phyloP scores from a whole-genome alignment of 2,888 invertebrate species.

The Carabus problematicus region DNA sequence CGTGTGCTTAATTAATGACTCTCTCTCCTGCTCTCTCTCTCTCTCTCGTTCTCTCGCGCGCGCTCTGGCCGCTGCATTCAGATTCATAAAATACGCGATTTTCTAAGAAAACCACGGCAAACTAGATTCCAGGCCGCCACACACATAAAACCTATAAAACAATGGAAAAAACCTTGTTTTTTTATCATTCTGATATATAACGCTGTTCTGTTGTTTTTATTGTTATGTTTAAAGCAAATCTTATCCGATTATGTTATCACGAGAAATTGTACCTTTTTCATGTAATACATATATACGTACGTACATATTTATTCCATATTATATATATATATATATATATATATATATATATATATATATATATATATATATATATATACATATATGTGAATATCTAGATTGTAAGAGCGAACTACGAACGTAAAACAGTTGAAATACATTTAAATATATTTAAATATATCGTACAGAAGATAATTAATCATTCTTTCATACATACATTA shows the following conservation, averaged over 20 bases:
- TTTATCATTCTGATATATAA: slow-evolving; percentile 1
- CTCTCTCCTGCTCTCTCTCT: too few species aligned
- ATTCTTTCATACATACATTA: too few species aligned
- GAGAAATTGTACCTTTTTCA: too few species aligned
- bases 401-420: slow-evolving; percentile 26
- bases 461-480: slow-evolving; percentile 33
- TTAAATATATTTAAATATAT: slow-evolving; percentile 41
- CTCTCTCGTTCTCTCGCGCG: too few species aligned
- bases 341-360: background rate
- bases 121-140: slow-evolving; percentile 40
- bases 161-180: slow-evolving; percentile 37
- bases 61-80: too few species aligned
- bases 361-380: background rate
- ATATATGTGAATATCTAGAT: slow-evolving; percentile 21
- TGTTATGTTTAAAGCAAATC: slow-evolving; percentile 26
- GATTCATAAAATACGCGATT: slow-evolving; percentile 41
- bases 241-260: slow-evolving; percentile 41
- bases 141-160: slow-evolving; percentile 39
- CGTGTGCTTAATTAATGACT: slow-evolving; percentile 42
- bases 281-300: too few species aligned
- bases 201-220: slow-evolving; percentile 28
- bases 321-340: too few species aligned
- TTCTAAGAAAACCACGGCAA: slow-evolving; percentile 38
- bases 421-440: slow-evolving; percentile 40
- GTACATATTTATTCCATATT: too few species aligned